Evolutionary conservation across 1,140 invertebrate species (phyloP).

Genomic region (Sarcophaga bullata): DNA sequence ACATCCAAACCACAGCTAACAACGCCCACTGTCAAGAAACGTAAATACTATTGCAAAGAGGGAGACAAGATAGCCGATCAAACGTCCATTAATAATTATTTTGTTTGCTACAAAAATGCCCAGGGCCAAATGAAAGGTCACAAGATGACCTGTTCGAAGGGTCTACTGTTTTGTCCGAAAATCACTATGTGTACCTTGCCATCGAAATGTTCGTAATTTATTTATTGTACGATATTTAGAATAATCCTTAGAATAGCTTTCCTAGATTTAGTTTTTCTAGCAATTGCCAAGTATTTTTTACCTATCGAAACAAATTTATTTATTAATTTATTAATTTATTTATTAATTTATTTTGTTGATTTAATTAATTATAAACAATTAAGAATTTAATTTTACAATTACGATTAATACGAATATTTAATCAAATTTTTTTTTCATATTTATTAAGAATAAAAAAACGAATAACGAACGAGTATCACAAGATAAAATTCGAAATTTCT

Average conservation of each 20-base stretch:
- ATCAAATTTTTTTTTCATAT: too few species aligned
- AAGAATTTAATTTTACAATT: not conserved
- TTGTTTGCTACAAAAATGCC: constrained; percentile 62
- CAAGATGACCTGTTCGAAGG: constrained; percentile 63
- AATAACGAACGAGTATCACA: too few species aligned
- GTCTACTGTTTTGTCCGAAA: constrained; percentile 59
- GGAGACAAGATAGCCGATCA: constrained; percentile 63
- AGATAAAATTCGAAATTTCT: too few species aligned
- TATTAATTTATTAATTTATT: not conserved
- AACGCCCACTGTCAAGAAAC: constrained; percentile 51
- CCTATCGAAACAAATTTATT: not conserved
- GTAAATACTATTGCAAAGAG: constrained; percentile 63
- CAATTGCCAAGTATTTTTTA: not conserved
- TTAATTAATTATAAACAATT: constrained; percentile 8
- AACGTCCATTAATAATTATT: constrained; percentile 61
- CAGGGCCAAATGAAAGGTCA: constrained; percentile 62
- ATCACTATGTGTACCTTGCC: constrained; percentile 59
- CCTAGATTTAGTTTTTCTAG: not conserved
- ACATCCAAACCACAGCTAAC: not conserved
- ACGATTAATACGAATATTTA: too few species aligned
- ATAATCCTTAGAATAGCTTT: too few species aligned
- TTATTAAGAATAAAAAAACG: too few species aligned
- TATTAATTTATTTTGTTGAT: too few species aligned
- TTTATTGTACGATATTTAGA: not conserved
- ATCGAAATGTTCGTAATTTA: constrained; percentile 50